These are phyloP conservation scores for Eublepharis macularius DNA, from an alignment of 2,113 vertebrate genomes.

Conservation along the genomic window DNA sequence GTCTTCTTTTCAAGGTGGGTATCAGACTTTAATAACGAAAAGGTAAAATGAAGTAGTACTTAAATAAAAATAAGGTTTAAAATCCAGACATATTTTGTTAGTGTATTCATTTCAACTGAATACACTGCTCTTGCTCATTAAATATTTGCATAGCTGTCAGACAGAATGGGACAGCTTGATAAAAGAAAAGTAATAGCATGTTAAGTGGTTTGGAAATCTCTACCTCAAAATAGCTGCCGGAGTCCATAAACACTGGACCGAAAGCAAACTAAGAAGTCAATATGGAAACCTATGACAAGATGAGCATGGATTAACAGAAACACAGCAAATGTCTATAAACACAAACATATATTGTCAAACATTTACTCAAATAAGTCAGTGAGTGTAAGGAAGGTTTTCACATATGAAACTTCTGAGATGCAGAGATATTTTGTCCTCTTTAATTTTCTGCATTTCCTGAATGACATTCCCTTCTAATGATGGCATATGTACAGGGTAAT, in stretches of 20 bases:
- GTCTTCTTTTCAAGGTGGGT: neutral
- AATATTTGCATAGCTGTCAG: conserved; percentile 2
- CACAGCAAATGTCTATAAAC: neutral
- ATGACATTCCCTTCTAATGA: neutral
- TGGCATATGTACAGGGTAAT: neutral
- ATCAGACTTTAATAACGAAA: conserved; percentile 5
- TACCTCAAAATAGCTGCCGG: neutral
- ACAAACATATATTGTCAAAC: neutral
- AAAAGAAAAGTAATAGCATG: neutral
- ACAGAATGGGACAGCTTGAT: neutral
- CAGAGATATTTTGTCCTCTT: neutral
- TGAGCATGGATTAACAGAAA: neutral
- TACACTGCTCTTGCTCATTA: neutral
- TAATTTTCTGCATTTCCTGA: neutral
- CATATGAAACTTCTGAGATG: neutral
- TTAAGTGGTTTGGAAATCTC: neutral
- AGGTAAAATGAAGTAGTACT: neutral
- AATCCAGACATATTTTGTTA: neutral
- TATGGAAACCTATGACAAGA: neutral
- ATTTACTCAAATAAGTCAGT: neutral
- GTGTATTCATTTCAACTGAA: neutral
- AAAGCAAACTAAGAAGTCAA: neutral
- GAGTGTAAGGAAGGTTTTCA: neutral
- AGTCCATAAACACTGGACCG: neutral
- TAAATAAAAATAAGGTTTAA: neutral